Percentiles rank a stretch among this genome's conserved stretches.
Evolutionary conservation across 2,797 vertebrate genomes (phyloP).

Genomic region (Erpetoichthys calabaricus): DNA sequence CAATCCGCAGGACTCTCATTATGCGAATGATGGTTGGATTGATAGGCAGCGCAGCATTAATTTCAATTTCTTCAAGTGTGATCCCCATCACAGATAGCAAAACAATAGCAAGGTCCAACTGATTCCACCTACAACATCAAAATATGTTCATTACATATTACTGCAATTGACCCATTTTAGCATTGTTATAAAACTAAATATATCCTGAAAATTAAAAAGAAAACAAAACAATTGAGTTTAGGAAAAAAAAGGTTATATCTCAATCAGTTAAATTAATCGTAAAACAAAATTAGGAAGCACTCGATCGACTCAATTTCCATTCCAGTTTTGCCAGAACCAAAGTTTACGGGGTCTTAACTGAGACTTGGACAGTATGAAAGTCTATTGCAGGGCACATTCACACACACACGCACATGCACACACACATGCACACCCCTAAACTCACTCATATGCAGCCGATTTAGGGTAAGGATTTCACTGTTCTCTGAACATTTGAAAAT

Average conservation of each 20-base stretch:
- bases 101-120: conserved; percentile 89
- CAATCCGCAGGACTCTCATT: conserved; percentile 88
- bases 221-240: background rate
- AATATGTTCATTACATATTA: background rate
- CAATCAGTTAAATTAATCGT: no score
- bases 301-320: no score
- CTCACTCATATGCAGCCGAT: no score
- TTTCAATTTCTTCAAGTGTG: conserved; percentile 88
- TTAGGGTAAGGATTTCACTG: no score
- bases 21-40: conserved; percentile 95
- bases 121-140: conserved; percentile 71
- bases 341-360: conserved; percentile 12
- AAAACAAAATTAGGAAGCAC: no score
- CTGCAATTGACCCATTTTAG: no score
- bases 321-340: conserved; percentile 10
- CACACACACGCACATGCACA: conserved; percentile 2
- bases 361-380: conserved; percentile 19
- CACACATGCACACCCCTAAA: conserved; percentile 12
- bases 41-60: conserved; percentile 86
- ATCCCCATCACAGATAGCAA: conserved; percentile 92
- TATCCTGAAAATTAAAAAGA: background rate
- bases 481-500: no score
- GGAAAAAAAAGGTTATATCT: background rate
- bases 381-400: conserved; percentile 9
- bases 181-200: no score